Evolutionary conservation across 2,797 vertebrate genomes (phyloP), one percentile per base, ranked within the genome.

Genomic region (Tauraco hartlaubi): DNA sequence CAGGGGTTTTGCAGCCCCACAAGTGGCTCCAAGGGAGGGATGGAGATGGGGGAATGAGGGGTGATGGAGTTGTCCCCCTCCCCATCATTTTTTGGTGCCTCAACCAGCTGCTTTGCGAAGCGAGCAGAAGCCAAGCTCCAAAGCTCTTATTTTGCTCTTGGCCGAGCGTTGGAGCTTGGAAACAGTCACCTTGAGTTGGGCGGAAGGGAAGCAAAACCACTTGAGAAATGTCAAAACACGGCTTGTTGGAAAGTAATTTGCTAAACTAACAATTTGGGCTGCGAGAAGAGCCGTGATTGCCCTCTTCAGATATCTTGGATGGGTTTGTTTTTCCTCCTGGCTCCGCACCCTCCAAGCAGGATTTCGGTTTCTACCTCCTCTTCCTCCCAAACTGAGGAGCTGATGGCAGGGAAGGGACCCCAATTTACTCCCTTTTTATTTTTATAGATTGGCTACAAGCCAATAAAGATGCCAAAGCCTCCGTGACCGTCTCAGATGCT

Each of bases 211-310:
- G 84, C n/a, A 81, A 93, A 93, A 93, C 73, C 91, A 91, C 91
- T 93, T 41, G 61, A 91, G 84, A 73, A n/a, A 91, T 64, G 84
- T 91, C 88, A 85, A 91, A 93, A 88, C 79, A 81, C 0, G 29
- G 85, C 71, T 85, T 88, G 88, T 73, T 91, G 64, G 63, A 35
- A 72, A 85, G 91, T 81, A 76, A 91, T 95, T 93, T 91, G 84
- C 94, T 81, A 81, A 93, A 81, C 75, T 49, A 93, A 93, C 88
- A 81, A 88, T 91, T 95, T 93, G 88, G 94, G 79, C 91, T 93
- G 88, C 0, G 12, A 88, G 75, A 77, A 85, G 88, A 95, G 84
- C 75, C 1, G 1, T 91, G 91, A 93, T 91, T 95, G 91, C 91
- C 91, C 88, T 95, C 91, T 95, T 85, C 79, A 88, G 28, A 54